phyloP scores from a whole-genome alignment of 64 coral and sea anemone species.

The Pocillopora damicornis region DNA sequence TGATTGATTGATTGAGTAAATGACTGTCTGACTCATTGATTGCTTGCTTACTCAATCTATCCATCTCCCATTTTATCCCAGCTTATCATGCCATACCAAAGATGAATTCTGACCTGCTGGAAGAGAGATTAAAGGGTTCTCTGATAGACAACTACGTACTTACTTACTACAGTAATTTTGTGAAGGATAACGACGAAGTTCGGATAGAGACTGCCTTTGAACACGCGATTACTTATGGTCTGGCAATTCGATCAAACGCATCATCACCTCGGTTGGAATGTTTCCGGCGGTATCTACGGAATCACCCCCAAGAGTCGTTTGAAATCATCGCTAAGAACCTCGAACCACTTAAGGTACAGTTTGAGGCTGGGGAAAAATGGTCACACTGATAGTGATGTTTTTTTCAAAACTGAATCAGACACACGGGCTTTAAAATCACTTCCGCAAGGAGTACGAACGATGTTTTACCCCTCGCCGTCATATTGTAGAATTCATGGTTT shows the following conservation, averaged over 20 bases:
- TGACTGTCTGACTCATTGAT: neutral
- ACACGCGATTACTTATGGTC: constrained; percentile 88
- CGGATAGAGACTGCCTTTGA: constrained; percentile 84
- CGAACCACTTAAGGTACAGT: constrained; percentile 66
- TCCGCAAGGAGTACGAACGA: too few species aligned
- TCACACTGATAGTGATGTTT: neutral
- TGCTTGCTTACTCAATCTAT: neutral
- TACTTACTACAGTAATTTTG: constrained; percentile 70
- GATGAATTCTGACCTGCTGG: constrained; percentile 57
- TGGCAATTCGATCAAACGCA: constrained; percentile 51
- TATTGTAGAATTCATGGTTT: too few species aligned
- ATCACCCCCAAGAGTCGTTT: constrained; percentile 94
- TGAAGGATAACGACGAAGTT: constrained; percentile 46
- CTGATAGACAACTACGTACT: constrained; percentile 94
- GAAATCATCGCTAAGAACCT: constrained; percentile 91
- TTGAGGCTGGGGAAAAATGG: too few species aligned
- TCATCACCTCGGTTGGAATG: constrained; percentile 61
- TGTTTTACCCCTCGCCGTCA: too few species aligned
- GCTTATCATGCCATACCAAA: constrained; percentile 38
- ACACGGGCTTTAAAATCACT: neutral
- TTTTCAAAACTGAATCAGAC: neutral
- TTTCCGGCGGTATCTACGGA: constrained; percentile 67
- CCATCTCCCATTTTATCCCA: neutral
- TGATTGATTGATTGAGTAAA: neutral
- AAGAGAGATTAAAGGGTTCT: constrained; percentile 55